These are phyloP conservation scores for Muntiacus muntjak DNA, from an alignment of 2,113 vertebrate species.

Conservation along the genomic window DNA sequence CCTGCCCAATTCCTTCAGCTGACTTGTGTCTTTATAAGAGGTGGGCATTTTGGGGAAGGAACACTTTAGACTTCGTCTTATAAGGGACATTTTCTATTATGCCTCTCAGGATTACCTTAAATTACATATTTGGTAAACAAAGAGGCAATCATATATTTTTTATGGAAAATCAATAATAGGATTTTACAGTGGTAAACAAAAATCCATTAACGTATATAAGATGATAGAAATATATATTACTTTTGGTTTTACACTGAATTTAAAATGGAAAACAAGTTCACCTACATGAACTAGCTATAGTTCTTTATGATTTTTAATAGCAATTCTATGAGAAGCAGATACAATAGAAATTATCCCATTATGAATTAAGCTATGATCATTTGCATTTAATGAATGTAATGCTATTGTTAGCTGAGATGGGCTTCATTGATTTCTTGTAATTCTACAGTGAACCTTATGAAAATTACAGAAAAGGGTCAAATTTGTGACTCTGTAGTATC, in stretches of 20 bases:
- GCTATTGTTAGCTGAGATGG: constrained; percentile 7
- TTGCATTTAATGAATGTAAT: constrained; percentile 38
- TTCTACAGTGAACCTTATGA: neutral
- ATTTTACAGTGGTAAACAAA: constrained; percentile 16
- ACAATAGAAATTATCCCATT: constrained; percentile 10
- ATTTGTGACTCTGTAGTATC: neutral
- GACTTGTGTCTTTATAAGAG: neutral
- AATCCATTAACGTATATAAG: neutral
- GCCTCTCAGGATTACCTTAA: neutral
- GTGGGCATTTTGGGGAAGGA: neutral
- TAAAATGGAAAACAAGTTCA: neutral
- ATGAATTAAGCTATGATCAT: neutral
- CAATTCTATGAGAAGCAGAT: constrained; percentile 13
- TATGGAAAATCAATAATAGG: neutral
- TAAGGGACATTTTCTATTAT: neutral
- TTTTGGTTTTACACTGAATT: constrained; percentile 30
- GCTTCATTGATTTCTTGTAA: constrained; percentile 26
- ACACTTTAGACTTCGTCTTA: neutral
- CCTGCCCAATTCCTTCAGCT: neutral
- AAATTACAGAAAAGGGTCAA: constrained; percentile 10
- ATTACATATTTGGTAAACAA: neutral
- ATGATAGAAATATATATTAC: neutral
- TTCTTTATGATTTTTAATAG: constrained; percentile 45
- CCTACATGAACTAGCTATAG: neutral
- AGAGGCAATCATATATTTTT: neutral